Percentiles rank a stretch among this genome's conserved stretches.
Conservation (phyloP, 2,113 vertebrate genomes). For the Microcebus murinus region DNA sequence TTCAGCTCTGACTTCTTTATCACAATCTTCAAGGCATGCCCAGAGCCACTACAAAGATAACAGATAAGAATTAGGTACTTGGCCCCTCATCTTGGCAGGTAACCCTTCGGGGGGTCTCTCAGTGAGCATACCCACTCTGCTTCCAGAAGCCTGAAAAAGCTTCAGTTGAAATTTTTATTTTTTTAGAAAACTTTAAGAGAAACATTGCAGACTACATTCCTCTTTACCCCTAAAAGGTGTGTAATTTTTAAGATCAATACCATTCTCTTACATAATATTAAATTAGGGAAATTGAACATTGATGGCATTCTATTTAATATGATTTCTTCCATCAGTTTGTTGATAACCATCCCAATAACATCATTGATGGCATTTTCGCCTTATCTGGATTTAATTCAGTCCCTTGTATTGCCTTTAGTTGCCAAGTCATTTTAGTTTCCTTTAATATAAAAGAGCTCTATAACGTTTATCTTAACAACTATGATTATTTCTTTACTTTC, state of each 20-base stretch:
- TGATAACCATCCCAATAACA: neutral
- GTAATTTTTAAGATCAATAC: neutral
- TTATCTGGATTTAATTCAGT: neutral
- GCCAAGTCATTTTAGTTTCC: neutral
- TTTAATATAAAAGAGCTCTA: neutral
- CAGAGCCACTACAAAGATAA: neutral
- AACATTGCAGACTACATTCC: neutral
- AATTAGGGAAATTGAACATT: neutral
- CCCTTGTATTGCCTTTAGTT: neutral
- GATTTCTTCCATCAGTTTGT: neutral
- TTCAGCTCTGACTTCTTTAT: conserved; percentile 10
- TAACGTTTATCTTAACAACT: neutral
- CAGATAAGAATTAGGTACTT: neutral
- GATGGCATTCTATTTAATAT: neutral
- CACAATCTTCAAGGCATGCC: neutral
- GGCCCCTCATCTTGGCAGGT: neutral
- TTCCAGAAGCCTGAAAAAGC: neutral
- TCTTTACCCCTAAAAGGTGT: neutral
- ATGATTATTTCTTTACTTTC: too few relatives aligned
- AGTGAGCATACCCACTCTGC: neutral
- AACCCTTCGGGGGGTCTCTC: neutral
- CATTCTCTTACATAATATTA: neutral
- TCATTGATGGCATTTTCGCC: neutral
- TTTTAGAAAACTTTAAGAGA: neutral
- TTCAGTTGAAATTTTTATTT: neutral